phyloP scores from a whole-genome alignment of 2,888 invertebrate species.

The Steinernema carpocapsae region DNA sequence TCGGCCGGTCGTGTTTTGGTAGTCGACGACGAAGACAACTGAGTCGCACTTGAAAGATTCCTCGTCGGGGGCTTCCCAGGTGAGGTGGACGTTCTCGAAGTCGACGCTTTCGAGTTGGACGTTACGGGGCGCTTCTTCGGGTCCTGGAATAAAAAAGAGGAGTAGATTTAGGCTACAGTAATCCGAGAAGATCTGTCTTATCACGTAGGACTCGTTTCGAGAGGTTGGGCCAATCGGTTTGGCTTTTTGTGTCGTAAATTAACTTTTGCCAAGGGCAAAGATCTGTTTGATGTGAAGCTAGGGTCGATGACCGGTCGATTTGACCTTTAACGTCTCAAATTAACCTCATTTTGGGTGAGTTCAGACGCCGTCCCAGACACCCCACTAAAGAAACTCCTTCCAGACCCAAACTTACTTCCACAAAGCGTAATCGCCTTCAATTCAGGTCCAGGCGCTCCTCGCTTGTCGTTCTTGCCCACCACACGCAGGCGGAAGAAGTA shows the following conservation, averaged over 20 bases:
- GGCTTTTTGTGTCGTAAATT: too few species aligned
- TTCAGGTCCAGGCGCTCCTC: slow-evolving; percentile 67
- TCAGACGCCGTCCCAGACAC: too few species aligned
- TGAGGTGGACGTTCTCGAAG: slow-evolving; percentile 63
- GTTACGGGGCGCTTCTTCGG: slow-evolving; percentile 63
- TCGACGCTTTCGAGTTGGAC: slow-evolving; percentile 59
- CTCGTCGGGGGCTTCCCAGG: slow-evolving; percentile 65
- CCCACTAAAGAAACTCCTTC: too few species aligned
- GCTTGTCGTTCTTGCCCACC: slow-evolving; percentile 68
- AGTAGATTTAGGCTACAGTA: too few species aligned
- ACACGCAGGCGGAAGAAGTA: slow-evolving; percentile 69
- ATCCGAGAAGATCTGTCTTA: neutral
- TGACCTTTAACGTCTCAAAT: too few species aligned
- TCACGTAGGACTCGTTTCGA: too few species aligned
- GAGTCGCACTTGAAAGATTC: slow-evolving; percentile 67
- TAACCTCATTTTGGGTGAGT: too few species aligned
- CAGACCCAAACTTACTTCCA: slow-evolving; percentile 55
- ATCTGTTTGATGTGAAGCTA: too few species aligned
- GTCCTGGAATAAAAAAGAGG: slow-evolving; percentile 45
- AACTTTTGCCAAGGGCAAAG: too few species aligned
- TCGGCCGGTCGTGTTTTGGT: slow-evolving; percentile 62
- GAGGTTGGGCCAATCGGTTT: too few species aligned
- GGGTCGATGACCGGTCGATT: too few species aligned
- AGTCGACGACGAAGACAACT: slow-evolving; percentile 66
- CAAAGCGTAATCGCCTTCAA: slow-evolving; percentile 66